phyloP scores from a whole-genome alignment of 2,113 vertebrate genomes.

The Daphoenositta chrysoptera region DNA sequence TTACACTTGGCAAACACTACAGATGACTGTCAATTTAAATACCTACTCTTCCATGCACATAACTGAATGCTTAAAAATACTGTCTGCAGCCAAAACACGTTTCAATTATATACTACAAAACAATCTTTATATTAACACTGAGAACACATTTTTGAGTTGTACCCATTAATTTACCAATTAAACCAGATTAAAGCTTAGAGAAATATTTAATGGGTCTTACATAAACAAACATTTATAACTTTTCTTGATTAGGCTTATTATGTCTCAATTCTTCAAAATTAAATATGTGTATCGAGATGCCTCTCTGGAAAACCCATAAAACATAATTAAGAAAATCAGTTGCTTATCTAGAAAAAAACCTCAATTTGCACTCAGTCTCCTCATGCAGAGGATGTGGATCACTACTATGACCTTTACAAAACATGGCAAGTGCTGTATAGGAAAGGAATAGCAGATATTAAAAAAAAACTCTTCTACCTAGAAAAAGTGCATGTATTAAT shows the following conservation, averaged over 20 bases:
- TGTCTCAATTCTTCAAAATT: not conserved
- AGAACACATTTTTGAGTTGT: not conserved
- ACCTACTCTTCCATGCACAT: not conserved
- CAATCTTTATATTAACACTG: not conserved
- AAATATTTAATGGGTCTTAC: not conserved
- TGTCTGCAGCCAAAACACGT: not conserved
- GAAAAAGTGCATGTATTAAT: not conserved
- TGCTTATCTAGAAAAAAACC: not conserved
- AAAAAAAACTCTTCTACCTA: not conserved
- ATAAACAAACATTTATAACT: not conserved
- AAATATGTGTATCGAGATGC: not conserved
- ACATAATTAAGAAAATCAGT: not conserved
- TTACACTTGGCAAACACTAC: not conserved
- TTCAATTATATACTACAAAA: not conserved
- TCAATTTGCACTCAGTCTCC: not conserved
- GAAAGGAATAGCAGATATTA: not conserved
- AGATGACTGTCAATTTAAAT: not conserved
- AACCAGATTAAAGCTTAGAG: not conserved
- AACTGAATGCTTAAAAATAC: not conserved
- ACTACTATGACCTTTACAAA: not conserved
- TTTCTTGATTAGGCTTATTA: not conserved
- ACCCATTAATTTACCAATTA: not conserved
- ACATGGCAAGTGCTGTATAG: not conserved
- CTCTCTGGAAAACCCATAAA: not conserved
- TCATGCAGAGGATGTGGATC: not conserved